These are phyloP conservation scores for Meandrusa payeni DNA, from an alignment of 2,888 invertebrate genomes.

Conservation along the genomic window DNA sequence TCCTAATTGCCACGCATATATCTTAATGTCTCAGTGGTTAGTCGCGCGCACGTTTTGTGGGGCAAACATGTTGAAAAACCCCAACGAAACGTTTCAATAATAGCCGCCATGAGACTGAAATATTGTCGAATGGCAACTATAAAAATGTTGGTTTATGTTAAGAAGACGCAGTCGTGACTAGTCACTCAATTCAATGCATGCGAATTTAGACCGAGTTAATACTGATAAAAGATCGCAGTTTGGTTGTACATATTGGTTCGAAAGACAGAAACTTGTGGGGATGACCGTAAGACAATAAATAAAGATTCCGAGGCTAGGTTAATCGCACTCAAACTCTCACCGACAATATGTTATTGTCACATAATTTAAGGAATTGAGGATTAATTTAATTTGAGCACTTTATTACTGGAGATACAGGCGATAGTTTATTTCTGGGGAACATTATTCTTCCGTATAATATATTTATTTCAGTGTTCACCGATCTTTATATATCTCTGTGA, in stretches of 20 bases:
- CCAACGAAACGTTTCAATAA: constrained; percentile 45
- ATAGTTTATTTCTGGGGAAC: constrained; percentile 48
- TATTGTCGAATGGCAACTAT: constrained; percentile 45
- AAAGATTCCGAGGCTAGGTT: constrained; percentile 48
- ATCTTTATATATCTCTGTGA: constrained; percentile 22
- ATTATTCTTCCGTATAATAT: constrained; percentile 25
- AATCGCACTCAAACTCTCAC: constrained; percentile 47
- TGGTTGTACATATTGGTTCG: constrained; percentile 18
- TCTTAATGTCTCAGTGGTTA: constrained; percentile 39
- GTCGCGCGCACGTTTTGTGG: constrained; percentile 34
- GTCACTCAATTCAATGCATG: constrained; percentile 7
- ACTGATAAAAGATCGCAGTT: constrained; percentile 19
- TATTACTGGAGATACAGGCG: constrained; percentile 41
- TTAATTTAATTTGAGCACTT: constrained; percentile 64
- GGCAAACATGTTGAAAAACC: constrained; percentile 40
- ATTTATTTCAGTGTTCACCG: constrained; percentile 24
- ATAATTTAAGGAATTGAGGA: constrained; percentile 57
- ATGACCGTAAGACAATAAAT: constrained; percentile 45
- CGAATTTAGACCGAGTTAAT: constrained; percentile 19
- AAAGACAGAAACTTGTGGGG: constrained; percentile 22
- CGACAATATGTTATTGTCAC: constrained; percentile 67
- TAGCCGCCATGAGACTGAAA: constrained; percentile 46
- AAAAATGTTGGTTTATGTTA: constrained; percentile 46
- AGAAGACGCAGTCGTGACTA: constrained; percentile 29
- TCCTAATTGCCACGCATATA: constrained; percentile 67